Base-by-base conservation (phyloP, 2,888 invertebrate species). In the Caenorhabditis imperialis region DNA sequence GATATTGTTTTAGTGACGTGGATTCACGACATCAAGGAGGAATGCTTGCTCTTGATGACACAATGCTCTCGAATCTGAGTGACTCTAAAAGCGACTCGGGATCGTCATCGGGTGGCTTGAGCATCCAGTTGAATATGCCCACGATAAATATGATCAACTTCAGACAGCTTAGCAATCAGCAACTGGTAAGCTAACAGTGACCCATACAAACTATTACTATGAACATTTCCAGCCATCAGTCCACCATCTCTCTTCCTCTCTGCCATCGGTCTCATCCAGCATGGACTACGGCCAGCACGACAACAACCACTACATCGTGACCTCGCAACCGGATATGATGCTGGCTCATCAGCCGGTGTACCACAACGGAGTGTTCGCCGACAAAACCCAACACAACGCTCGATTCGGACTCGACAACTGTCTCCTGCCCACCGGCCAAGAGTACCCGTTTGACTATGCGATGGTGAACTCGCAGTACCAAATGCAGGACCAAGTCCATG, bases 361-460 rank as follows among this genome's bases (percentile, higher is more conserved):
- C 44, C 65, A 65, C 35, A 60, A 63, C 1, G 55, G 55, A 18
- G 23, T 27, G 7, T 40, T 38, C 5, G 18, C 58, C 12, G 76
- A 67, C 25, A 77, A 79, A 37, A 50, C 22, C 8, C 38, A 22
- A 10, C 67, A 57, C 72, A 53, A 37, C 76, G 72, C 44, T 58
- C 60, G 71, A 55, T 77, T 79, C 35, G 53, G 75, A 74, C 42
- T 82, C 38, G 83, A 83, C 54, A 75, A 69, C 20, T 81, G 81
- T 30, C 45, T 82, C 10, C 70, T 82, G 27, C 55, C 75, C 16
- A 37, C 76, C 1, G 75, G 75, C 18, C 77, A 77, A 37, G 83
- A 82, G 5, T 84, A 82, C 65, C 72, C 82, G 10, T 84, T 80
- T 53, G 84, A 84, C 58, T 82, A 79, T 53, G 48, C 71, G 20